A percentile compares a stretch with the other conserved stretches of the same genome.
Evolutionary conservation across 2,113 vertebrate species (phyloP).

Genomic region (Manacus vitellinus): DNA sequence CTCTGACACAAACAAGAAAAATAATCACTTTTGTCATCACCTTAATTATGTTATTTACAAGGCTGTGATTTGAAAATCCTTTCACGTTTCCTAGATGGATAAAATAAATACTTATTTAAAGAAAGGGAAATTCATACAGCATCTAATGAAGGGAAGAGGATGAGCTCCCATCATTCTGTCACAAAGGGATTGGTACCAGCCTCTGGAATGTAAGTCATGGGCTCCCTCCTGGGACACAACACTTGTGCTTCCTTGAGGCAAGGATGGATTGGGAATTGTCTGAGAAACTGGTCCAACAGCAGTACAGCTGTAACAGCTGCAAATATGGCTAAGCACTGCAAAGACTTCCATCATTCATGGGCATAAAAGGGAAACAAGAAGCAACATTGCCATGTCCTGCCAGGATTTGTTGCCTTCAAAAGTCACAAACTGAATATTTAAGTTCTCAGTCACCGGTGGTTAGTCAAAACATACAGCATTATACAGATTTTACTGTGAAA

Average conservation of each 20-base stretch:
- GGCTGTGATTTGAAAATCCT: neutral
- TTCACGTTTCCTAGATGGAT: neutral
- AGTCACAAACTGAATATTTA: neutral
- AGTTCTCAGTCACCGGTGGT: neutral
- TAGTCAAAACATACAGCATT: neutral
- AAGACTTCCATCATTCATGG: neutral
- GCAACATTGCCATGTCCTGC: neutral
- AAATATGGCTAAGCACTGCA: neutral
- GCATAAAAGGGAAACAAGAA: neutral
- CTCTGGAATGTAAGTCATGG: neutral
- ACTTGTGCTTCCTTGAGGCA: neutral
- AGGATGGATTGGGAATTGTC: neutral
- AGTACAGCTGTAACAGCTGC: neutral
- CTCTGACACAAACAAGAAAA: constrained; percentile 15
- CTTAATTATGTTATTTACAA: neutral
- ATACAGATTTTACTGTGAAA: neutral
- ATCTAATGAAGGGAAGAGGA: neutral
- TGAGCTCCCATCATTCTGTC: neutral
- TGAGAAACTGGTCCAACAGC: neutral
- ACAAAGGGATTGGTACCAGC: neutral
- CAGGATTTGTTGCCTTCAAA: neutral
- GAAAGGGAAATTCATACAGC: neutral
- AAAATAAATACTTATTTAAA: neutral
- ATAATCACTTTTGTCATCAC: neutral
- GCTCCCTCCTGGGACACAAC: neutral